Evolutionary conservation across 2,113 vertebrate species (phyloP).

Genomic region (Etheostoma spectabile): DNA sequence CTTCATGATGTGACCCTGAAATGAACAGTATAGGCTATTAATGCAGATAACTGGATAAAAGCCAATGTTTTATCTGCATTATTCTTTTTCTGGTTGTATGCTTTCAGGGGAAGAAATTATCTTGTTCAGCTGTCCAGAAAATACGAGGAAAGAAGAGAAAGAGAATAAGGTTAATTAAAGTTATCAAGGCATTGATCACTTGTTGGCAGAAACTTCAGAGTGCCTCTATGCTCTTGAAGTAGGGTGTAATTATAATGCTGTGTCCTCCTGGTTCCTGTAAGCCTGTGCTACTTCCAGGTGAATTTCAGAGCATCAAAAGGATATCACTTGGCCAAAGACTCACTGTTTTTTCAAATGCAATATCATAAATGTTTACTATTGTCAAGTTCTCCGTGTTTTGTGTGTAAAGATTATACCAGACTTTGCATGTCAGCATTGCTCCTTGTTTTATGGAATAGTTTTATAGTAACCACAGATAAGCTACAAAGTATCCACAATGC

Average conservation of each 20-base stretch:
- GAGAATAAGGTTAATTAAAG: constrained; percentile 60
- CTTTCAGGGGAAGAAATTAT: constrained; percentile 65
- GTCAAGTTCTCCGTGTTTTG: constrained; percentile 52
- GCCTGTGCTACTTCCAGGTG: not conserved
- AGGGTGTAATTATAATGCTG: not conserved
- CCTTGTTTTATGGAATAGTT: constrained; percentile 41
- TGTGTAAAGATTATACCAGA: constrained; percentile 16
- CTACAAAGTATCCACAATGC: constrained; percentile 45
- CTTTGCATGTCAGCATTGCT: constrained; percentile 35
- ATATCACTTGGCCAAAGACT: not conserved
- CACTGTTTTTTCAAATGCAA: constrained; percentile 15
- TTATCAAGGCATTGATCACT: constrained; percentile 68
- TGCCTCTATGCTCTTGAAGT: constrained; percentile 49
- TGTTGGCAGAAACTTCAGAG: constrained; percentile 84
- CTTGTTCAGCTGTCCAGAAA: constrained; percentile 68
- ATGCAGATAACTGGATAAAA: not conserved
- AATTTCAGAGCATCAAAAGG: constrained; percentile 16
- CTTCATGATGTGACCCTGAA: not conserved
- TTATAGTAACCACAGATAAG: constrained; percentile 67
- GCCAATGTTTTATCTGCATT: not conserved
- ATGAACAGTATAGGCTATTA: not conserved
- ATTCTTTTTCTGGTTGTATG: not conserved
- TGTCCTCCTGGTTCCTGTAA: not conserved
- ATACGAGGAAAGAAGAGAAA: constrained; percentile 69
- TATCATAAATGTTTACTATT: constrained; percentile 47